Conservation (phyloP, 2,797 vertebrate species). For the Furcifer pardalis region DNA sequence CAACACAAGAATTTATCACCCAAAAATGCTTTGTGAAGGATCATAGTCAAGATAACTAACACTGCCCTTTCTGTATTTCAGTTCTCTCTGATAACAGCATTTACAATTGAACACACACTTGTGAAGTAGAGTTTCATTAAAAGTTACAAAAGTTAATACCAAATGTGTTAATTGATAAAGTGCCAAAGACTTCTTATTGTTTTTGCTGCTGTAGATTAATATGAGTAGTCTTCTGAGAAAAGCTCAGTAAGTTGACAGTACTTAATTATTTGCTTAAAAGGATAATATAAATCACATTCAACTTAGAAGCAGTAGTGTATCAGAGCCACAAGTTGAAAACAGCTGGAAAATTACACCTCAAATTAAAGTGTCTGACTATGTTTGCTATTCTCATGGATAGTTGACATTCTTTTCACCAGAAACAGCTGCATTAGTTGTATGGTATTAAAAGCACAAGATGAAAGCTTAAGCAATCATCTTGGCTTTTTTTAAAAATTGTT, state of each 20-base stretch:
- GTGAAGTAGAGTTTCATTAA: too few relatives aligned
- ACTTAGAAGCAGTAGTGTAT: too few relatives aligned
- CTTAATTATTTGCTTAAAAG: constrained; percentile 21
- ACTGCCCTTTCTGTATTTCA: neutral
- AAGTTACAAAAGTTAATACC: neutral
- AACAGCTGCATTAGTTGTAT: neutral
- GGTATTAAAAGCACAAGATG: neutral
- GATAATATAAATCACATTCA: constrained; percentile 42
- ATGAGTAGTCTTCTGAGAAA: neutral
- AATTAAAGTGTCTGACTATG: neutral
- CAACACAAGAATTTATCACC: neutral
- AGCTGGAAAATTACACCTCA: neutral
- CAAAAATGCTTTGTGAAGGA: neutral
- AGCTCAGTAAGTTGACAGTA: constrained; percentile 34
- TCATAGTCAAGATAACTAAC: neutral
- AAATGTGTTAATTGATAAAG: neutral
- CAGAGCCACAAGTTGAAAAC: constrained; percentile 38
- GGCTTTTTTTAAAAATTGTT: too few relatives aligned
- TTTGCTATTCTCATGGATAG: neutral
- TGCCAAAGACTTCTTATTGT: neutral
- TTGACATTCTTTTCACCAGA: neutral
- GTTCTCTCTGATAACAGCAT: neutral
- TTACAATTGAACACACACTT: neutral
- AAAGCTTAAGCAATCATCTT: neutral
- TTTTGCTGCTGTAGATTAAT: neutral